Conservation (phyloP, 1,140 invertebrate genomes). For the Tribolium castaneum region DNA sequence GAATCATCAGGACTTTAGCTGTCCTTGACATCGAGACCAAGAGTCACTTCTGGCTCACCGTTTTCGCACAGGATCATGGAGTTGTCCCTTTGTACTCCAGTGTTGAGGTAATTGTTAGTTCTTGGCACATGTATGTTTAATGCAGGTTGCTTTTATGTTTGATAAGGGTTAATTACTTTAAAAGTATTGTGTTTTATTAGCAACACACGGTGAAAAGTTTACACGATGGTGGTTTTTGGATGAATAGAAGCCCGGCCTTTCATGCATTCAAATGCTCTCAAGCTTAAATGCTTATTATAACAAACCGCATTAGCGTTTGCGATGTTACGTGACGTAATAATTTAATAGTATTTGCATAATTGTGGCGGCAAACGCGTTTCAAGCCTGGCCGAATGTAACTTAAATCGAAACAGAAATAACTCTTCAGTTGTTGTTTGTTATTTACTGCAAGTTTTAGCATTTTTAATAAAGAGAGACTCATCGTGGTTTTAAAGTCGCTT, state of each 20-base stretch:
- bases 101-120: conserved; percentile 73
- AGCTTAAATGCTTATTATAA: conserved; percentile 25
- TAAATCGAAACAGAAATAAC: too few relatives aligned
- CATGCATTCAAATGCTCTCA: conserved; percentile 17
- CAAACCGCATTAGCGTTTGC: conserved; percentile 4
- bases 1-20: conserved; percentile 83
- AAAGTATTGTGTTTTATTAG: conserved; percentile 35
- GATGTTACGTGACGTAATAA: conserved; percentile 21
- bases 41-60: conserved; percentile 91
- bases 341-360: conserved; percentile 27
- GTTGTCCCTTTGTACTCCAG: conserved; percentile 86
- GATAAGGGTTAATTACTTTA: conserved; percentile 33
- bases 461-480: not conserved
- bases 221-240: conserved; percentile 1
- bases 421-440: not conserved
- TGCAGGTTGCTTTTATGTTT: conserved; percentile 12
- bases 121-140: conserved; percentile 6
- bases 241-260: conserved; percentile 13
- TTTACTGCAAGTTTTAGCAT: not conserved
- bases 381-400: too few relatives aligned
- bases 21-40: conserved; percentile 90
- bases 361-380: not conserved
- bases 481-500: not conserved
- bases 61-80: conserved; percentile 91
- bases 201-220: conserved; percentile 4